Base-by-base conservation (phyloP, 35 echinoderm and acorn worm genomes). In the Amphiura filiformis region DNA sequence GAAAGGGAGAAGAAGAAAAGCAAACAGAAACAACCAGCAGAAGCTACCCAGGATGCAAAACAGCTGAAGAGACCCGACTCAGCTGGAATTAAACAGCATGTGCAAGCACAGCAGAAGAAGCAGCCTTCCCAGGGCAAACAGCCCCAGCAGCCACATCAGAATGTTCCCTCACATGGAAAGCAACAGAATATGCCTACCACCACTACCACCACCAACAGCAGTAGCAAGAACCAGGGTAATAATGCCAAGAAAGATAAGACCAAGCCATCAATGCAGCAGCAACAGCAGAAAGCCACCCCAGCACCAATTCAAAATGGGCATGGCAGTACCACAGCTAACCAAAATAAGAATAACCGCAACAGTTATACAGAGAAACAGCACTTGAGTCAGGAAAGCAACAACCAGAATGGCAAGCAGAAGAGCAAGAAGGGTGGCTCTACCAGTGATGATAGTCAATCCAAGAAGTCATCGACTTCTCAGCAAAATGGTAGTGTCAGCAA, bases 21-120 rank as follows among this genome's bases (percentile, higher is more conserved):
- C 75, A 78, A 92, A 18, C 78, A 86, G 52, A 78, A 94, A 35
- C 83, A 94, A n/a, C 84, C 90, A 84, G 37, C 84, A 84, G 80
- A 61, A 64, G 57, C 39, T 82, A 32, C 38, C 5, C 2, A 49
- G 31, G 78, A 82, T 86, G 57, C 47, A 86, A 86, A 75, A 36
- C 57, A 86, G 28, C 34, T 35, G 35, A 76, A 86, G 36, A 26
- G 75, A 75, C 34, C 30, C 44, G 44, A 52, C 44, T 52, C 20
- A 20, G 44, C 44, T 11, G n/a, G n/a, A n/a, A n/a, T n/a, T n/a
- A 52, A 52, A 52, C 44, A 52, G 20, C 44, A 37, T 65, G 84
- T 70, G 34, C 56, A 89, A 34, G 42, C 36, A 0, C 87, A 89
- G 31, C 42, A 32, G 47, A 78, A 80, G 86, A 82, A 80, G 77